Evolutionary conservation across 2,888 invertebrate species (phyloP).

Genomic region (Malachius bipustulatus): DNA sequence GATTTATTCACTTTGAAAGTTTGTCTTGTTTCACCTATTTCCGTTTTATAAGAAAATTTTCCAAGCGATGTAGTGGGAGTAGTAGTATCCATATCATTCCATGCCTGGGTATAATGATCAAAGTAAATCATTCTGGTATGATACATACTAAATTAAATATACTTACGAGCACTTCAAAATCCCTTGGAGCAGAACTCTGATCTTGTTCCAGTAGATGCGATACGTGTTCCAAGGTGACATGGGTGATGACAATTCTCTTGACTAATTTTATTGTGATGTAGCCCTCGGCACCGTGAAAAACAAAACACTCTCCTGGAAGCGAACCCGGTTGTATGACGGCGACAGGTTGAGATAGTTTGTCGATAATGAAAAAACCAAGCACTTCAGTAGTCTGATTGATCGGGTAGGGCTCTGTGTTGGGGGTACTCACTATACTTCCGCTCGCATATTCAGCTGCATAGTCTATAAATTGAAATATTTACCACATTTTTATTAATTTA

Average conservation of each 20-base stretch:
- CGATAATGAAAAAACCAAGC: slow-evolving; percentile 10
- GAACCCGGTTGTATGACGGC: slow-evolving; percentile 8
- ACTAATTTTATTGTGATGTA: slow-evolving; percentile 11
- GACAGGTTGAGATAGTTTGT: slow-evolving; percentile 8
- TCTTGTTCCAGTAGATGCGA: slow-evolving; percentile 8
- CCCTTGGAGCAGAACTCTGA: slow-evolving; percentile 11
- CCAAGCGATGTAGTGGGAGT: too few relatives aligned
- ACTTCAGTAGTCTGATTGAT: slow-evolving; percentile 8
- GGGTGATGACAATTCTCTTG: slow-evolving; percentile 6
- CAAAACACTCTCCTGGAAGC: slow-evolving; percentile 12
- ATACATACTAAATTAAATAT: too few relatives aligned
- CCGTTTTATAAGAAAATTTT: neutral
- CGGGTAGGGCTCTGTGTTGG: slow-evolving; percentile 8
- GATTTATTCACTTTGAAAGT: neutral
- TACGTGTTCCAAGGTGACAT: slow-evolving; percentile 11
- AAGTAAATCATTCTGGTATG: too few relatives aligned
- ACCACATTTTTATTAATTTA: too few relatives aligned
- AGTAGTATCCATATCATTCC: too few relatives aligned
- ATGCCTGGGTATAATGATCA: too few relatives aligned
- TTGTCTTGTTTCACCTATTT: slow-evolving; percentile 1
- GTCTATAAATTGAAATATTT: slow-evolving; percentile 10
- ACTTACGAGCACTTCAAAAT: slow-evolving; percentile 12
- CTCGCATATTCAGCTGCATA: slow-evolving; percentile 14
- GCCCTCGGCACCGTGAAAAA: slow-evolving; percentile 10
- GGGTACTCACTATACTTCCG: slow-evolving; percentile 7